phyloP scores from a whole-genome alignment of 2,797 vertebrate genomes.

The Enteromius trimaculatus region DNA sequence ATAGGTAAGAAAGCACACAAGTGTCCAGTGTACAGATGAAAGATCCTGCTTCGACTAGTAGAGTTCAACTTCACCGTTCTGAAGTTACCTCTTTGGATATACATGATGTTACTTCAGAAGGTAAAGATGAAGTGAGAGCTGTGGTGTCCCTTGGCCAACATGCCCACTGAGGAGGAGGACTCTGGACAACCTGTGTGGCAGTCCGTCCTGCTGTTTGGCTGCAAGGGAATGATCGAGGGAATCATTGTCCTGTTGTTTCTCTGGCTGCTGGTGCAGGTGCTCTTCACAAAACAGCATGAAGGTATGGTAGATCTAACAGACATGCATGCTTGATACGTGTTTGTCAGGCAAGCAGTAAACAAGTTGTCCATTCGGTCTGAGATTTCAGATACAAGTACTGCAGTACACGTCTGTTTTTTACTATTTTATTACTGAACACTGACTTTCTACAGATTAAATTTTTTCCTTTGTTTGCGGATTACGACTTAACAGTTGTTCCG shows the following conservation, averaged over 20 bases:
- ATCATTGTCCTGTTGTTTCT: constrained; percentile 80
- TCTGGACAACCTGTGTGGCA: constrained; percentile 75
- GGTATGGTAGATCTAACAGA: constrained; percentile 64
- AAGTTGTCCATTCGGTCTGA: background rate
- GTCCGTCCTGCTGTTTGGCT: constrained; percentile 78
- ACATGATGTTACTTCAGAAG: background rate
- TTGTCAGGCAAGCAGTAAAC: background rate
- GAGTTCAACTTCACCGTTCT: background rate
- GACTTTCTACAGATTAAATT: constrained; percentile 27
- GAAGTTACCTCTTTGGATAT: background rate
- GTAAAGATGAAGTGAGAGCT: constrained; percentile 16
- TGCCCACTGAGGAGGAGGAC: constrained; percentile 75
- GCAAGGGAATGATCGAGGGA: constrained; percentile 81
- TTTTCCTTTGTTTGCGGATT: constrained; percentile 36
- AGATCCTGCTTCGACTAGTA: background rate
- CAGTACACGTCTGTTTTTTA: background rate
- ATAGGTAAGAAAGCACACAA: background rate
- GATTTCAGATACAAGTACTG: background rate
- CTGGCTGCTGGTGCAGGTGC: constrained; percentile 81
- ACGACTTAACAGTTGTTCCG: constrained; percentile 9
- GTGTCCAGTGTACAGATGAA: background rate
- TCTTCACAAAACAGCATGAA: constrained; percentile 80
- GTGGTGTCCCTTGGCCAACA: constrained; percentile 53
- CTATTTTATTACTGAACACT: constrained; percentile 3
- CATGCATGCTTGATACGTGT: background rate